Evolutionary conservation across 2,113 vertebrate genomes (phyloP).

Genomic region (Zosterops japonicus): DNA sequence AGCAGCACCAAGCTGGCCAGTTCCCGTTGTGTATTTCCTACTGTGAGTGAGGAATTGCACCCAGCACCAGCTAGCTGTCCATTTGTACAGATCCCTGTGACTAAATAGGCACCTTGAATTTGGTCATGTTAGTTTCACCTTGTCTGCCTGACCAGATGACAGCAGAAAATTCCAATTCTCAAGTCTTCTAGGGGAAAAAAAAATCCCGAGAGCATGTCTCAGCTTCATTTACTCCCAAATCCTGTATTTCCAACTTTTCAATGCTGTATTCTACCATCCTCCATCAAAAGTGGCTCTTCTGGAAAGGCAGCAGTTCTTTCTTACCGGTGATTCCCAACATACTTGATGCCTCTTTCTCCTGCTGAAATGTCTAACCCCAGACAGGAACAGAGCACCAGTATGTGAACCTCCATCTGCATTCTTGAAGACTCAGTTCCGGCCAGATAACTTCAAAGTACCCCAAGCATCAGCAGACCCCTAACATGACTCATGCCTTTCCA

Average conservation of each 20-base stretch:
- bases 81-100: not conserved
- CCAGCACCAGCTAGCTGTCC: not conserved
- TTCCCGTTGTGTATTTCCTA: rapidly evolving
- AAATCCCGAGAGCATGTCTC: rapidly evolving
- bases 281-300: not conserved
- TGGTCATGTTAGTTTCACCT: not conserved
- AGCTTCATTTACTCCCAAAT: not conserved
- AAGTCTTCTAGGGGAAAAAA: too few species aligned
- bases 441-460: not conserved
- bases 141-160: not conserved
- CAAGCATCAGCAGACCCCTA: not conserved
- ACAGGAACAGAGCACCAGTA: not conserved
- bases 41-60: not conserved
- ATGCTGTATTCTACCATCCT: not conserved
- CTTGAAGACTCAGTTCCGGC: not conserved
- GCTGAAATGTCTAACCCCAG: not conserved
- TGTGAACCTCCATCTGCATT: not conserved
- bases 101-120: not conserved
- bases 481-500: rapidly evolving
- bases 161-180: not conserved
- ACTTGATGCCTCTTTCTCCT: not conserved
- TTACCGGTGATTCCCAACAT: not conserved
- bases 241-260: not conserved
- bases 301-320: not conserved
- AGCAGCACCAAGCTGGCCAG: not conserved